These are phyloP conservation scores for Xerus inauris DNA, from an alignment of 2,113 vertebrate genomes.

Conservation along the genomic window DNA sequence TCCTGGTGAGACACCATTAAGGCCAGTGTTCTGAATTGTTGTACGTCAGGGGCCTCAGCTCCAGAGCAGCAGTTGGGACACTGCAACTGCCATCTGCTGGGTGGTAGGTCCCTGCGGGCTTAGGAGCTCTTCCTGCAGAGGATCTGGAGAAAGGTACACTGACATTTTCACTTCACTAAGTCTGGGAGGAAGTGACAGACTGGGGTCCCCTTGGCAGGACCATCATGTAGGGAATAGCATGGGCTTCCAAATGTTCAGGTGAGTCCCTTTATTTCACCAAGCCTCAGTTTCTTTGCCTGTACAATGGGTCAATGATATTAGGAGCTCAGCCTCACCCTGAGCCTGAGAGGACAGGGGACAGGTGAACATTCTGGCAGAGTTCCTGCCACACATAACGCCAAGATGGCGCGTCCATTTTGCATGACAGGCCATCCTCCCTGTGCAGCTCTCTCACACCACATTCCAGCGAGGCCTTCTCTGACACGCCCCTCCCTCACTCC, in stretches of 20 bases:
- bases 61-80: background rate
- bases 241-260: background rate
- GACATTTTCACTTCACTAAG: background rate
- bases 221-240: rapidly evolving
- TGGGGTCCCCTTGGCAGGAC: background rate
- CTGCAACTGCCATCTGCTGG: rapidly evolving
- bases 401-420: background rate
- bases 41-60: background rate
- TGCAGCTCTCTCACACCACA: no score
- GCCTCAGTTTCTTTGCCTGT: no score
- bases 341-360: background rate
- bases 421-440: no score
- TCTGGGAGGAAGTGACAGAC: background rate
- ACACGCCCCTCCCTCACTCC: background rate
- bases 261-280: no score
- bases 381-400: background rate
- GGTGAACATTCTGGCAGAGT: background rate
- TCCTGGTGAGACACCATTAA: background rate
- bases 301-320: background rate
- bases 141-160: background rate
- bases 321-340: background rate
- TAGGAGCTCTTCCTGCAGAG: background rate
- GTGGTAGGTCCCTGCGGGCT: background rate
- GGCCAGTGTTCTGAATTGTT: background rate
- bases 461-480: background rate